A percentile compares a stretch with the other conserved stretches of the same genome.
Conservation (phyloP, 1,140 invertebrate genomes). For the Neelides sp. region DNA sequence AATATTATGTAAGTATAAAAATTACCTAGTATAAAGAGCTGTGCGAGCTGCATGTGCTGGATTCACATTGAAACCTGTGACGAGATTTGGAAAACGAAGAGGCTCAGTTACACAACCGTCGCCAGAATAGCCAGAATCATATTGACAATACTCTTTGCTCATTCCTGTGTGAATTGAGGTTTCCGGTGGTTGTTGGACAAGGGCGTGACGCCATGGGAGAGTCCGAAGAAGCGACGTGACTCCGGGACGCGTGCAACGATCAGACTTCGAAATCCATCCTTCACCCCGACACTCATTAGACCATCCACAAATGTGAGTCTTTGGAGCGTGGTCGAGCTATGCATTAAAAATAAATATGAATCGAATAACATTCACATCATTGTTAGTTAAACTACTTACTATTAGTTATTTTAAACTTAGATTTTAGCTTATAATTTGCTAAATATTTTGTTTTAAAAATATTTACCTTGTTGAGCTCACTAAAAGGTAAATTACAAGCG, state of each 20-base stretch:
- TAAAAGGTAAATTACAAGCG: slow-evolving; percentile 28
- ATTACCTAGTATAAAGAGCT: slow-evolving; percentile 55
- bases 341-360: neutral
- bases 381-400: neutral
- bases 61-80: slow-evolving; percentile 62
- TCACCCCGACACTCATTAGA: slow-evolving; percentile 26
- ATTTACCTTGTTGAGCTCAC: slow-evolving; percentile 28
- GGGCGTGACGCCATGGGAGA: slow-evolving; percentile 29
- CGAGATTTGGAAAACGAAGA: slow-evolving; percentile 63
- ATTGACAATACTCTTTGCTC: slow-evolving; percentile 30
- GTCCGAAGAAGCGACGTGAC: slow-evolving; percentile 18
- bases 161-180: slow-evolving; percentile 28
- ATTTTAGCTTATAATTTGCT: neutral
- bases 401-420: neutral
- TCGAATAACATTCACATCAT: neutral
- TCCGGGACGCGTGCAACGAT: slow-evolving; percentile 28
- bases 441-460: neutral
- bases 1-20: neutral
- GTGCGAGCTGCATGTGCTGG: slow-evolving; percentile 59
- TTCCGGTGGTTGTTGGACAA: slow-evolving; percentile 26
- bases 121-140: slow-evolving; percentile 28
- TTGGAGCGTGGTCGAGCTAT: slow-evolving; percentile 27
- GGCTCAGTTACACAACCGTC: slow-evolving; percentile 40
- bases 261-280: slow-evolving; percentile 30
- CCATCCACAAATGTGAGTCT: slow-evolving; percentile 23